Base-by-base conservation (phyloP, 2,888 invertebrate species). In the Ommatoiulus sabulosus region DNA sequence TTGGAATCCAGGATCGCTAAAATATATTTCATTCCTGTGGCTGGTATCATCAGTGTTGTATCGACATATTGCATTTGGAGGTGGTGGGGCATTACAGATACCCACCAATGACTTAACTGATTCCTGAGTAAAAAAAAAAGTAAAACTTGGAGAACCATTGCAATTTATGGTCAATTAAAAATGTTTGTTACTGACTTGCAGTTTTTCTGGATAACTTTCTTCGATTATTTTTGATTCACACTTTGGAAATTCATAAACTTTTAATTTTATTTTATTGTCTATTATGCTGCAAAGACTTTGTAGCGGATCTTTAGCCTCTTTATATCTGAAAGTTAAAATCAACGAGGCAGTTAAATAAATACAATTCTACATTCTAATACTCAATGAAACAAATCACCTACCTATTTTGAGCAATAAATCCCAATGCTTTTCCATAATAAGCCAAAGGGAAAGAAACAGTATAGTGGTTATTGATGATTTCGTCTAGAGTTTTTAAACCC, bases 11-110 rank as follows among this genome's bases (percentile, higher is more conserved):
- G 89, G 89, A 72, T 90, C 90, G 44, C 72, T 63, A 57, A 88
- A 89, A 80, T 90, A 90, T 43, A 90, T 90, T 86, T 86, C 86
- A 15, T 5, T 86, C 17, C 8, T 88, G 5, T 52, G 87, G 35
- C 43, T 46, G 12, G 10, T 57, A 44, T 48, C 4, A 20, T 90
- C 88, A 1, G 87, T 57, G 15, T 63, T n/a, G 72, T 57, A 89
- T n/a, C 89, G 89, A 87, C 90, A 90, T 7, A 89, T 20, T 15
- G 89, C 90, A 87, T 89, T 89, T 84, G 90, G 90, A 15, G 46
- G 84, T 2, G 90, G 90, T 17, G 90, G 89, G 24, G 80, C 86
- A 44, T 89, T 88, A 87, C 90, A 90, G 12, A 89, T 89, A 43
- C 52, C 63, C 3, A 89, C 89, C n/a, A 90, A 84, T 12, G 72